phyloP scores from a whole-genome alignment of 2,888 invertebrate genomes.

The Netelia fuscicornis region DNA sequence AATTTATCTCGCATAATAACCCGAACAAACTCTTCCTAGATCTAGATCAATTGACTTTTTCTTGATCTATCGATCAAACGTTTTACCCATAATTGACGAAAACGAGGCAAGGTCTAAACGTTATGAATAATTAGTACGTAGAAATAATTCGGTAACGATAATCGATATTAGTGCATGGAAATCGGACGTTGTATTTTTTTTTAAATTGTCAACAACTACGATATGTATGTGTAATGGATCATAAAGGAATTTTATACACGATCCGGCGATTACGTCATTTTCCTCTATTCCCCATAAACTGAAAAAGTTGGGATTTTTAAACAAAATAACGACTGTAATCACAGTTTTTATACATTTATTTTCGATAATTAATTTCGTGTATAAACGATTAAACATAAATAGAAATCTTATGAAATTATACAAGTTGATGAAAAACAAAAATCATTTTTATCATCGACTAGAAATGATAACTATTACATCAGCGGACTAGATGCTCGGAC shows the following conservation, averaged over 20 bases:
- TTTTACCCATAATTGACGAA: conserved; percentile 2
- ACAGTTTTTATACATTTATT: too few relatives aligned
- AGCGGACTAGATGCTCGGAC: conserved; percentile 39
- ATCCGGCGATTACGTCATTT: conserved; percentile 20
- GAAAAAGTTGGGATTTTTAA: too few relatives aligned
- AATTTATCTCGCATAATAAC: conserved; percentile 17
- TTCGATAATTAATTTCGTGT: too few relatives aligned
- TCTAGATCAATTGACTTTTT: neutral
- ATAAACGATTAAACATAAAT: too few relatives aligned
- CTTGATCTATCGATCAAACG: neutral
- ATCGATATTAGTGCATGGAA: conserved; percentile 43
- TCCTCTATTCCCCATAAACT: neutral
- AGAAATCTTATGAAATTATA: too few relatives aligned
- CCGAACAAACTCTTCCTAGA: neutral
- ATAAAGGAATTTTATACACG: conserved; percentile 66
- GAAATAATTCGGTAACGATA: conserved; percentile 21
- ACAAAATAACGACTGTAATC: too few relatives aligned
- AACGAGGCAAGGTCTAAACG: neutral
- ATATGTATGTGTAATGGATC: conserved; percentile 58
- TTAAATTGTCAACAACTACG: conserved; percentile 46
- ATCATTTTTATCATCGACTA: neutral
- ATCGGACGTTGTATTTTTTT: conserved; percentile 24
- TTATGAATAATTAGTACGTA: conserved; percentile 33
- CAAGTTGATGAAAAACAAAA: too few relatives aligned
- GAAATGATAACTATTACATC: neutral